phyloP scores from a whole-genome alignment of 2,888 invertebrate genomes.

The Phytoseiulus persimilis region DNA sequence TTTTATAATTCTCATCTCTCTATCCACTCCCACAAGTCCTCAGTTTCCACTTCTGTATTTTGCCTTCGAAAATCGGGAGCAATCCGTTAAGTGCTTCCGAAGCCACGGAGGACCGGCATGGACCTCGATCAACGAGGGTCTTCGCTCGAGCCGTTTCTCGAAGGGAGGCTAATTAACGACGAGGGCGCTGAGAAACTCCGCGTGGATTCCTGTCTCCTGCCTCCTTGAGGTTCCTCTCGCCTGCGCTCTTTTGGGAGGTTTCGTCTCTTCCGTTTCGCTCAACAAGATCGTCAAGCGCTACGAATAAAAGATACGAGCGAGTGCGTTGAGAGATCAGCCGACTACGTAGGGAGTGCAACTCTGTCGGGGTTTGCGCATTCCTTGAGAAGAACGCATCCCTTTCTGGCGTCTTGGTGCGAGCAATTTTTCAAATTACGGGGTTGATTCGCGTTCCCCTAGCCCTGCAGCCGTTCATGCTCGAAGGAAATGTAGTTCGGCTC shows the following conservation, averaged over 20 bases:
- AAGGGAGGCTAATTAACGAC: not conserved
- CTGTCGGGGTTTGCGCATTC: too few relatives aligned
- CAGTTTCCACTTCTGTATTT: too few relatives aligned
- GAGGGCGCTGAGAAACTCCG: not conserved
- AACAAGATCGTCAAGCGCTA: not conserved
- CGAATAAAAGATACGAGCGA: not conserved
- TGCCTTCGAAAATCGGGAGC: too few relatives aligned
- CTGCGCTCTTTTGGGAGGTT: not conserved
- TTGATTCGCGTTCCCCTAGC: not conserved
- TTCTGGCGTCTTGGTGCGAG: not conserved
- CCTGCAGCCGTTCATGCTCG: not conserved
- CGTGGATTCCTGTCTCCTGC: not conserved
- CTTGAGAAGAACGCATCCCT: too few relatives aligned
- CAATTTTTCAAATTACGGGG: not conserved
- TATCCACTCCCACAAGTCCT: too few relatives aligned
- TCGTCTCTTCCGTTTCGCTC: not conserved
- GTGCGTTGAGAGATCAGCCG: too few relatives aligned
- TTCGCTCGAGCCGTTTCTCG: not conserved
- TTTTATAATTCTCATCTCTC: too few relatives aligned
- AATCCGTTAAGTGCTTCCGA: not conserved
- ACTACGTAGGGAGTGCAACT: too few relatives aligned
- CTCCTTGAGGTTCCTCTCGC: not conserved
- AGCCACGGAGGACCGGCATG: not conserved
- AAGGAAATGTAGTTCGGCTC: not conserved
- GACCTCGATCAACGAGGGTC: not conserved